phyloP scores from a whole-genome alignment of 2,888 invertebrate species.

The Ichneumoninae sp. region DNA sequence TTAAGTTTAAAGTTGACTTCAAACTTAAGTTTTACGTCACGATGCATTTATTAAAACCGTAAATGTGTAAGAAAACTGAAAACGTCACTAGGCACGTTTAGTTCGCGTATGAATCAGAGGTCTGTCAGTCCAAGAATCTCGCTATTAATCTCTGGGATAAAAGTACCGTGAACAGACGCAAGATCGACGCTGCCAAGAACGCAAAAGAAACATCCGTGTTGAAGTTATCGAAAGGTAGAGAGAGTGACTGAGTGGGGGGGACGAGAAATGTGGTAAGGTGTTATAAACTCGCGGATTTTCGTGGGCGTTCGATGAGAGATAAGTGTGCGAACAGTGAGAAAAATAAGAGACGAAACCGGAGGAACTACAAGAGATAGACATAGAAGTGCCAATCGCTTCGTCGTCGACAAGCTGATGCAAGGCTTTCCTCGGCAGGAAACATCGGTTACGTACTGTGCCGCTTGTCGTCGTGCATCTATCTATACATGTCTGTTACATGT shows the following conservation, averaged over 20 bases:
- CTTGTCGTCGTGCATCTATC: conserved; percentile 41
- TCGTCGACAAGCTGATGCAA: conserved; percentile 60
- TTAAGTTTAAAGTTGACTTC: no score
- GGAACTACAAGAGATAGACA: conserved; percentile 12
- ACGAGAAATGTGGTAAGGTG: background rate
- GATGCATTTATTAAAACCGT: background rate
- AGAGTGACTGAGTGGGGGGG: background rate
- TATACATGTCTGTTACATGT: background rate
- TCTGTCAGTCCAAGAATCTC: conserved; percentile 12
- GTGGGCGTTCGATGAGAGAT: conserved; percentile 23
- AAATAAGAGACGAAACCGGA: conserved; percentile 13
- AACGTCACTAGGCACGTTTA: background rate
- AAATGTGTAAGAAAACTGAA: background rate
- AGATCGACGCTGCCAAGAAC: conserved; percentile 55
- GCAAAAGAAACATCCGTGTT: conserved; percentile 51
- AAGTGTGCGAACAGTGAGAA: background rate
- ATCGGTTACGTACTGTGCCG: conserved; percentile 63
- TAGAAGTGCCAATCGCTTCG: conserved; percentile 34
- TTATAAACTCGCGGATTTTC: conserved; percentile 17
- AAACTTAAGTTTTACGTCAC: no score
- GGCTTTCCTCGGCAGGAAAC: conserved; percentile 64
- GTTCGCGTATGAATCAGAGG: conserved; percentile 4
- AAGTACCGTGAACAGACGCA: conserved; percentile 24
- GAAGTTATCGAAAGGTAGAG: background rate
- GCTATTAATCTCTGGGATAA: conserved; percentile 36